Conservation (phyloP, 2,797 vertebrate genomes). For the Chaenodraco wilsoni region DNA sequence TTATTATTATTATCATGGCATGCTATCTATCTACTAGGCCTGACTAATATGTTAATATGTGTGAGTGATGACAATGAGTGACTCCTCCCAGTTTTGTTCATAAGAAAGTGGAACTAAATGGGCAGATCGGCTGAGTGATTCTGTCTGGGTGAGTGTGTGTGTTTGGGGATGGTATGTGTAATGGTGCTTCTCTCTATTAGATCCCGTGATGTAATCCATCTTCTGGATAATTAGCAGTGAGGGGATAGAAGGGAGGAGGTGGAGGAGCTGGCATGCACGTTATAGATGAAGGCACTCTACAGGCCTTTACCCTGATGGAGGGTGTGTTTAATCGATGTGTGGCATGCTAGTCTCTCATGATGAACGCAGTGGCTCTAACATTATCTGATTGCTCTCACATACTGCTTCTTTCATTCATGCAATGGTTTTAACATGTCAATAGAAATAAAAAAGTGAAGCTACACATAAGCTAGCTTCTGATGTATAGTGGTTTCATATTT, state of each 20-base stretch:
- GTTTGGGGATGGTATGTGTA: slow-evolving; percentile 51
- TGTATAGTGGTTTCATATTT: not conserved
- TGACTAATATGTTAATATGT: slow-evolving; percentile 35
- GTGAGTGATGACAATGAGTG: slow-evolving; percentile 49
- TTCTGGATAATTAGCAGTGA: slow-evolving; percentile 77
- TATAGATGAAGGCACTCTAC: slow-evolving; percentile 60
- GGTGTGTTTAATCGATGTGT: slow-evolving; percentile 55
- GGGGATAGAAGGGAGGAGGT: slow-evolving; percentile 58
- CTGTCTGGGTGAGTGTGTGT: slow-evolving; percentile 48
- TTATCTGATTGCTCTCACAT: not conserved
- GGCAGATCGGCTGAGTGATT: slow-evolving; percentile 64
- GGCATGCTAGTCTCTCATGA: slow-evolving; percentile 34
- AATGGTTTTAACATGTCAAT: not conserved
- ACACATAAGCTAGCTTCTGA: not conserved
- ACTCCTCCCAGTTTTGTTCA: slow-evolving; percentile 62
- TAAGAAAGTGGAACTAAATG: slow-evolving; percentile 61
- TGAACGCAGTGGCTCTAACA: slow-evolving; percentile 16
- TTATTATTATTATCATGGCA: slow-evolving; percentile 32
- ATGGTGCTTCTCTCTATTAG: slow-evolving; percentile 74
- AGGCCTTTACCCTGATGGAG: slow-evolving; percentile 46
- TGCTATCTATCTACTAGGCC: slow-evolving; percentile 36
- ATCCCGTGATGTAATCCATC: slow-evolving; percentile 80
- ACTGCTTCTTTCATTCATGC: not conserved
- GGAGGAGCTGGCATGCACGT: slow-evolving; percentile 54
- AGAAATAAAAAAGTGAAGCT: not conserved